phyloP scores from a whole-genome alignment of 2,113 vertebrate species.

The Helogale parvula region DNA sequence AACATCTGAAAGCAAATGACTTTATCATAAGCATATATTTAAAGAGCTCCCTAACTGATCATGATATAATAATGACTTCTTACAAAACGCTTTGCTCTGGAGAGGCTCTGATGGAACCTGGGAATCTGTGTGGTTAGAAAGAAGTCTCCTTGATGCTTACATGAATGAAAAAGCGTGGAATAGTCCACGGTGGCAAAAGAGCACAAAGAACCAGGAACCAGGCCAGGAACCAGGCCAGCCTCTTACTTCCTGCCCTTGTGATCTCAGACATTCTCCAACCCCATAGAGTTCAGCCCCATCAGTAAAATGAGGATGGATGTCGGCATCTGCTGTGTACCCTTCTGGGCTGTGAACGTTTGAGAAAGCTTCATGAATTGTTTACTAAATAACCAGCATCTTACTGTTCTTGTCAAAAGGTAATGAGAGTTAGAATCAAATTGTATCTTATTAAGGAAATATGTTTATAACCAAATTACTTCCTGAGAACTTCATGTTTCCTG shows the following conservation, averaged over 20 bases:
- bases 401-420: constrained; percentile 72
- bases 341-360: constrained; percentile 7
- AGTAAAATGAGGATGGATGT: constrained; percentile 49
- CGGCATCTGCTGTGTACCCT: neutral
- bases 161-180: neutral
- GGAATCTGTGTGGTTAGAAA: constrained; percentile 31
- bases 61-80: neutral
- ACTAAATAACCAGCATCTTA: constrained; percentile 53
- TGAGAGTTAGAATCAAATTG: constrained; percentile 75
- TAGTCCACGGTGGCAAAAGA: neutral
- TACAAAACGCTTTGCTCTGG: constrained; percentile 47
- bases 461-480: constrained; percentile 78
- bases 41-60: constrained; percentile 67
- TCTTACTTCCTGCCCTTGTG: neutral
- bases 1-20: neutral
- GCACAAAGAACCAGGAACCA: neutral
- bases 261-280: neutral
- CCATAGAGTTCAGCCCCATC: neutral
- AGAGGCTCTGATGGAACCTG: neutral
- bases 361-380: constrained; percentile 1
- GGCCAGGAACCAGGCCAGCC: neutral
- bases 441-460: constrained; percentile 78
- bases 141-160: constrained; percentile 16
- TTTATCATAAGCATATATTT: neutral
- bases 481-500: constrained; percentile 78